Conservation (phyloP, 2,113 vertebrate genomes). For the Albula glossodonta region DNA sequence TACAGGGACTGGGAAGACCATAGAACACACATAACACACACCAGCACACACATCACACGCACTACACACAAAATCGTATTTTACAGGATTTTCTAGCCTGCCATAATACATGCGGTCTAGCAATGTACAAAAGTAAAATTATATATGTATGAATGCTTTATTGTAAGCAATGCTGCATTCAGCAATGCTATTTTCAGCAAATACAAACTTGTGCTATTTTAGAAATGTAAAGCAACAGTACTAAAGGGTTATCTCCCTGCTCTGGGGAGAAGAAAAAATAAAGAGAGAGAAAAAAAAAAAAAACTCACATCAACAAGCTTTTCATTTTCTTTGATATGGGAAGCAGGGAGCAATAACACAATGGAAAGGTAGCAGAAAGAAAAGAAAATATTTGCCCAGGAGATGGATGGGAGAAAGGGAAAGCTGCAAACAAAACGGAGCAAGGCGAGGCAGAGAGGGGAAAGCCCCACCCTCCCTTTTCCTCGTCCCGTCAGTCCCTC, state of each 20-base stretch:
- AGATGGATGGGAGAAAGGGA: no score
- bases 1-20: not conserved
- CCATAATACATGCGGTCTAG: not conserved
- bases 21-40: not conserved
- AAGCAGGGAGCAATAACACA: no score
- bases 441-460: not conserved
- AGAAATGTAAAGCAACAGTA: no score
- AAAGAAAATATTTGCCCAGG: no score
- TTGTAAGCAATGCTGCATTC: no score
- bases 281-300: not conserved
- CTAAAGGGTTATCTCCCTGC: no score
- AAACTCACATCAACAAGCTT: not conserved
- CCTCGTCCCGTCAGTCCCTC: slow-evolving; percentile 26
- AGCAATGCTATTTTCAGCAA: no score
- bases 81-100: no score
- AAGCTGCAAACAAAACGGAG: not conserved
- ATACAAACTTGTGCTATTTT: no score
- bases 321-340: not conserved
- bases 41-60: not conserved
- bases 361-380: no score
- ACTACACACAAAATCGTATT: not conserved
- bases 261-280: not conserved
- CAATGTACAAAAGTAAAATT: no score
- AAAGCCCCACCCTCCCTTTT: not conserved
- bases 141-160: no score